A percentile compares a stretch with the other conserved stretches of the same genome.
Conservation (phyloP, 2,888 invertebrate species). For the Ophraella communa region DNA sequence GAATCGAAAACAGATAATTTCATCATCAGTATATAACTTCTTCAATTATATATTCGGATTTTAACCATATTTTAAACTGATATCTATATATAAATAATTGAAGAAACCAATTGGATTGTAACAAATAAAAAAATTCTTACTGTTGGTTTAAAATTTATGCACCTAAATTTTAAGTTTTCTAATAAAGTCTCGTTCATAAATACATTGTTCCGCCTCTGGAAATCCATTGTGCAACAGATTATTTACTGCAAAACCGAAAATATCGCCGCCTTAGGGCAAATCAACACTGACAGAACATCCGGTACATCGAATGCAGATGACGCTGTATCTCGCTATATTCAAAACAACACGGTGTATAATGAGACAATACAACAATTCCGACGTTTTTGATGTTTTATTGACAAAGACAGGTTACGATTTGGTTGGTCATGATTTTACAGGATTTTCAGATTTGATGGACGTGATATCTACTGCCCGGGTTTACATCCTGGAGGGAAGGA, state of each 20-base stretch:
- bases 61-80: too few species aligned
- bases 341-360: slow-evolving; percentile 44
- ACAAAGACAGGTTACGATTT: slow-evolving; percentile 38
- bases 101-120: too few species aligned
- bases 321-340: slow-evolving; percentile 43
- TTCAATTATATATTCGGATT: too few species aligned
- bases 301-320: slow-evolving; percentile 50
- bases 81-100: too few species aligned
- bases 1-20: too few species aligned
- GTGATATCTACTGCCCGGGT: slow-evolving; percentile 11
- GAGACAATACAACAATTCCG: slow-evolving; percentile 46
- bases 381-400: slow-evolving; percentile 44
- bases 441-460: slow-evolving; percentile 29
- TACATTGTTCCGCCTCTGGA: slow-evolving; percentile 6
- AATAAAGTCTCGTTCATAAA: background rate
- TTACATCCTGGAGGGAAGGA: background rate
- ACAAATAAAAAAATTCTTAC: too few species aligned
- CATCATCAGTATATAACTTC: too few species aligned
- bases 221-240: slow-evolving; percentile 24
- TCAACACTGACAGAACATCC: slow-evolving; percentile 54
- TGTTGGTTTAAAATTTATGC: too few species aligned
- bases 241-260: slow-evolving; percentile 44
- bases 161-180: too few species aligned
- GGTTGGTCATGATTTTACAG: slow-evolving; percentile 33
- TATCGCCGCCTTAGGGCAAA: slow-evolving; percentile 48